Percentiles rank a stretch among this genome's conserved stretches.
Evolutionary conservation across 1,140 invertebrate genomes (phyloP).

Genomic region (Temnothorax longispinosus): DNA sequence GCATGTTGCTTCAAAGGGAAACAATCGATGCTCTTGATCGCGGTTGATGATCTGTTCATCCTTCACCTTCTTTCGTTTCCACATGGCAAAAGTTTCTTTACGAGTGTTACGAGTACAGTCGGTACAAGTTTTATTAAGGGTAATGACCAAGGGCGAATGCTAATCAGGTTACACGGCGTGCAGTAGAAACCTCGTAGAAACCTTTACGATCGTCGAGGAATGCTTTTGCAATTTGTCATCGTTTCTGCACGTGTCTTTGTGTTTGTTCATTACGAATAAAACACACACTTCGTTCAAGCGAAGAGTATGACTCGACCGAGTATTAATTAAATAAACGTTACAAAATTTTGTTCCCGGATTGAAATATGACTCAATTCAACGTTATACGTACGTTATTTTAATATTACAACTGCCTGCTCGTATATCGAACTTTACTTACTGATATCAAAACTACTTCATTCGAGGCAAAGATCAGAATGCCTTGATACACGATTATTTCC

Average conservation of each 20-base stretch:
- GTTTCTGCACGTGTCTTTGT: slow-evolving; percentile 18
- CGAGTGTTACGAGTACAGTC: neutral
- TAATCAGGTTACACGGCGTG: slow-evolving; percentile 41
- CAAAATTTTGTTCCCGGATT: neutral
- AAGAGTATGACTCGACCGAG: neutral
- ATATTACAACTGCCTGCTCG: neutral
- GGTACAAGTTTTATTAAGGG: slow-evolving; percentile 45
- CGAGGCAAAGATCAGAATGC: neutral
- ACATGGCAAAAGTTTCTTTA: slow-evolving; percentile 28
- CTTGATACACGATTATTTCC: slow-evolving; percentile 6
- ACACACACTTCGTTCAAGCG: neutral
- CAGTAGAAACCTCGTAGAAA: slow-evolving; percentile 7
- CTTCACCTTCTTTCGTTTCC: slow-evolving; percentile 69
- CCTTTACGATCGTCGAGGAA: slow-evolving; percentile 11
- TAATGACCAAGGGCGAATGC: slow-evolving; percentile 25
- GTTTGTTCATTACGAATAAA: neutral
- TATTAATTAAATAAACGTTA: neutral
- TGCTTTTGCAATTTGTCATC: slow-evolving; percentile 24
- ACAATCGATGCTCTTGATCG: slow-evolving; percentile 55
- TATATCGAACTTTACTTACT: neutral
- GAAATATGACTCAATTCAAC: neutral
- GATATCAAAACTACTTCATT: neutral
- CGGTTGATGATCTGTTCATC: slow-evolving; percentile 46
- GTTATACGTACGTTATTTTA: neutral
- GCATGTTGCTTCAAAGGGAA: neutral